Percentiles rank a stretch among this genome's conserved stretches.
These are phyloP conservation scores for Stratiomys singularior DNA, from an alignment of 2,888 invertebrate genomes.

Conservation along the genomic window DNA sequence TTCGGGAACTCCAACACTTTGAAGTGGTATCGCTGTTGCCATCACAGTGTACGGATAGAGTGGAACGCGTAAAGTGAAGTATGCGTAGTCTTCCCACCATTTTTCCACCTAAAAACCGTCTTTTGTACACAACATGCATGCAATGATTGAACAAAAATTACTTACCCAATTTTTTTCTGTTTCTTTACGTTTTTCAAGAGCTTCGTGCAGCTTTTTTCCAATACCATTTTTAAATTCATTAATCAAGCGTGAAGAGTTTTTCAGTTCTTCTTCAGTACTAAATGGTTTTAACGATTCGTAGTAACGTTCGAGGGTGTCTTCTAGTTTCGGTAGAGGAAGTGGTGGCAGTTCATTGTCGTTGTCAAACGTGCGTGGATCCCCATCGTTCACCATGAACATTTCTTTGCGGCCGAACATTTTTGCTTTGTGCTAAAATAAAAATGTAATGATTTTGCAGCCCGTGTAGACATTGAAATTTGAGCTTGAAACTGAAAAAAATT, in stretches of 20 bases:
- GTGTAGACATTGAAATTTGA: too few species aligned
- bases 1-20: slow-evolving; percentile 59
- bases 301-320: slow-evolving; percentile 68
- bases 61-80: slow-evolving; percentile 67
- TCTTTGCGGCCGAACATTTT: slow-evolving; percentile 60
- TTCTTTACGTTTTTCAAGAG: slow-evolving; percentile 65
- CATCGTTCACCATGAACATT: slow-evolving; percentile 58
- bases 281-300: slow-evolving; percentile 67
- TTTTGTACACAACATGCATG: not conserved
- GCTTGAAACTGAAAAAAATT: too few species aligned
- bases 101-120: slow-evolving; percentile 59
- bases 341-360: slow-evolving; percentile 67
- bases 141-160: not conserved
- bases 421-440: too few species aligned
- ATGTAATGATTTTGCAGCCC: too few species aligned
- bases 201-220: slow-evolving; percentile 66
- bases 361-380: slow-evolving; percentile 65
- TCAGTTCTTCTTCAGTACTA: slow-evolving; percentile 65
- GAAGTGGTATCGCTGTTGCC: slow-evolving; percentile 62
- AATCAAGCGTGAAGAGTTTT: slow-evolving; percentile 65
- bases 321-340: slow-evolving; percentile 68
- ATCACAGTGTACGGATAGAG: slow-evolving; percentile 68
- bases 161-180: slow-evolving; percentile 68
- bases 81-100: slow-evolving; percentile 71
- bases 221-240: slow-evolving; percentile 66